Conservation (phyloP, 2,888 invertebrate genomes). For the Sarcophaga rosellei region DNA sequence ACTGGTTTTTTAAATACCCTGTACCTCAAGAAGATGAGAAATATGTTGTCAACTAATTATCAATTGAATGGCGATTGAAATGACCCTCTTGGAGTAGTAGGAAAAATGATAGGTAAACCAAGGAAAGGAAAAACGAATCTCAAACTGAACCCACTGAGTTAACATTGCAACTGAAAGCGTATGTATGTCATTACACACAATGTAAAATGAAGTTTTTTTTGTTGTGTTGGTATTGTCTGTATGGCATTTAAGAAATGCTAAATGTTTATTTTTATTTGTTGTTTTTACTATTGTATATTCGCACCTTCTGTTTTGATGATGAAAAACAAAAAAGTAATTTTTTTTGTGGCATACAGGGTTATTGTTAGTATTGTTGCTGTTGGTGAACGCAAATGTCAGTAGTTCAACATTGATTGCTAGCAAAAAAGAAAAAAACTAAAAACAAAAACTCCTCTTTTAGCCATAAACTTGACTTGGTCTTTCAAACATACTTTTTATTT, state of each 20-base stretch:
- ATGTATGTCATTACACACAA: neutral
- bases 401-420: slow-evolving; percentile 66
- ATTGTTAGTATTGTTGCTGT: slow-evolving; percentile 20
- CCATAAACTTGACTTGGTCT: slow-evolving; percentile 24
- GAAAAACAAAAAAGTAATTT: slow-evolving; percentile 43
- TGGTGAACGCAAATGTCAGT: slow-evolving; percentile 67
- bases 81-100: slow-evolving; percentile 2
- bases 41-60: too few relatives aligned
- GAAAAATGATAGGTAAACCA: neutral
- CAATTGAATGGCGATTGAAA: slow-evolving; percentile 51
- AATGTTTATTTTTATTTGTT: slow-evolving; percentile 6
- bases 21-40: too few relatives aligned
- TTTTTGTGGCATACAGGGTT: slow-evolving; percentile 13
- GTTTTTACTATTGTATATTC: slow-evolving; percentile 48
- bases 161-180: slow-evolving; percentile 16
- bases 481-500: slow-evolving; percentile 35
- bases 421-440: slow-evolving; percentile 20
- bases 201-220: too few relatives aligned
- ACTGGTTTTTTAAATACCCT: too few relatives aligned
- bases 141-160: slow-evolving; percentile 14
- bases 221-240: slow-evolving; percentile 21
- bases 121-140: slow-evolving; percentile 15
- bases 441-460: slow-evolving; percentile 1
- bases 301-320: slow-evolving; percentile 57
- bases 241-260: slow-evolving; percentile 34